A percentile compares a stretch with the other conserved stretches of the same genome.
Conservation (phyloP, 2,888 invertebrate genomes). For the Saturnia japonica region DNA sequence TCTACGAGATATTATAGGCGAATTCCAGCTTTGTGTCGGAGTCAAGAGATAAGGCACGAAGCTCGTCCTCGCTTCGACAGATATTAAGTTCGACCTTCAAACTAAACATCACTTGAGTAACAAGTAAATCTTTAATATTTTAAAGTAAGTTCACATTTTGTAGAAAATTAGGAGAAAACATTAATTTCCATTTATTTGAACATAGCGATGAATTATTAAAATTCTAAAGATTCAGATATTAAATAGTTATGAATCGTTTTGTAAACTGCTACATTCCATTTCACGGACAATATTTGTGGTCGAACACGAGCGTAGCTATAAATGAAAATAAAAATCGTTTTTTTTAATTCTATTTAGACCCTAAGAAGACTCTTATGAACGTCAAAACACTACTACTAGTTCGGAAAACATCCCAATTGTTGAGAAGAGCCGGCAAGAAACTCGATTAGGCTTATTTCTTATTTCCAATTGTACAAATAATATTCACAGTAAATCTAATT, state of each 20-base stretch:
- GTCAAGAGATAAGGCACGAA: slow-evolving; percentile 53
- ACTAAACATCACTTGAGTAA: slow-evolving; percentile 33
- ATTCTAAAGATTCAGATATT: neutral
- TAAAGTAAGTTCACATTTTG: slow-evolving; percentile 9
- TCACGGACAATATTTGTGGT: too few species aligned
- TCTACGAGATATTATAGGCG: slow-evolving; percentile 20
- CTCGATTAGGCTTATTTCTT: too few species aligned
- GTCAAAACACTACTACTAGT: too few species aligned
- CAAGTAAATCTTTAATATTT: slow-evolving; percentile 23
- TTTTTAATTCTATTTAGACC: too few species aligned
- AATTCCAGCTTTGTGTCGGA: slow-evolving; percentile 45
- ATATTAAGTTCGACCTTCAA: slow-evolving; percentile 45
- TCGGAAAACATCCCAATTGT: too few species aligned
- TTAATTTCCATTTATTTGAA: slow-evolving; percentile 12
- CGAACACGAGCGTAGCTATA: too few species aligned
- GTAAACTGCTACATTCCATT: neutral
- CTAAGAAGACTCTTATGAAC: too few species aligned
- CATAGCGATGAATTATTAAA: neutral
- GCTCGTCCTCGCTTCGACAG: slow-evolving; percentile 34
- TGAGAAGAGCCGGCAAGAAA: too few species aligned
- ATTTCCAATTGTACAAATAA: too few species aligned
- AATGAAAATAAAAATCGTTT: too few species aligned
- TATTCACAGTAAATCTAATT: too few species aligned
- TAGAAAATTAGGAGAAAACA: slow-evolving; percentile 13
- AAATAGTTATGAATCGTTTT: neutral